phyloP scores from a whole-genome alignment of 2,888 invertebrate genomes.

The Belgica antarctica region DNA sequence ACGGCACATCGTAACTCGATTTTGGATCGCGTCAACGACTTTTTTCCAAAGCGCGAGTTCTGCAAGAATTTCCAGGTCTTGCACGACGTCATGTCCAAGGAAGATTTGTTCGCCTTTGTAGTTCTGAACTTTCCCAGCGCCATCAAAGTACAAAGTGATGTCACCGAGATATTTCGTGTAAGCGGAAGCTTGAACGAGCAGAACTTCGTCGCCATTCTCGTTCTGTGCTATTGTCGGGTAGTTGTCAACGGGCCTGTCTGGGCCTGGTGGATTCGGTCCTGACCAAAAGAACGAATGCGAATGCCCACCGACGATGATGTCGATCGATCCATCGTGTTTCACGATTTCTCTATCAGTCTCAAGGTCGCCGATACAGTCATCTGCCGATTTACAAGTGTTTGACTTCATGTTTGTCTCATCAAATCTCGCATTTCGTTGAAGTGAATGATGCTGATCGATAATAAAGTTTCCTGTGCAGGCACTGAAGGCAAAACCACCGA shows the following conservation, averaged over 20 bases:
- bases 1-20: constrained; percentile 59
- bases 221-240: constrained; percentile 73
- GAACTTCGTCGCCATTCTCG: constrained; percentile 51
- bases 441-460: constrained; percentile 30
- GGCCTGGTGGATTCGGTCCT: constrained; percentile 58
- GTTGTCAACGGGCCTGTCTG: constrained; percentile 59
- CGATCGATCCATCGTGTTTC: constrained; percentile 63
- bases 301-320: constrained; percentile 83
- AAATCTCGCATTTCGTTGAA: constrained; percentile 53
- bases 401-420: constrained; percentile 61
- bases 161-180: constrained; percentile 77
- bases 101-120: constrained; percentile 75
- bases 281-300: constrained; percentile 77
- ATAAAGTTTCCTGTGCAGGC: constrained; percentile 14
- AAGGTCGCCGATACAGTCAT: constrained; percentile 68
- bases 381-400: constrained; percentile 58
- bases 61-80: constrained; percentile 60
- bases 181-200: constrained; percentile 70
- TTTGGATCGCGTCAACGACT: constrained; percentile 59
- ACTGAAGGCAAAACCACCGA: neutral
- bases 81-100: constrained; percentile 61
- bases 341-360: constrained; percentile 68
- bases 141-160: constrained; percentile 69
- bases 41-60: constrained; percentile 63
- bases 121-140: constrained; percentile 61